Evolutionary conservation across 2,888 invertebrate species (phyloP).

Genomic region (Coleophora deauratella): DNA sequence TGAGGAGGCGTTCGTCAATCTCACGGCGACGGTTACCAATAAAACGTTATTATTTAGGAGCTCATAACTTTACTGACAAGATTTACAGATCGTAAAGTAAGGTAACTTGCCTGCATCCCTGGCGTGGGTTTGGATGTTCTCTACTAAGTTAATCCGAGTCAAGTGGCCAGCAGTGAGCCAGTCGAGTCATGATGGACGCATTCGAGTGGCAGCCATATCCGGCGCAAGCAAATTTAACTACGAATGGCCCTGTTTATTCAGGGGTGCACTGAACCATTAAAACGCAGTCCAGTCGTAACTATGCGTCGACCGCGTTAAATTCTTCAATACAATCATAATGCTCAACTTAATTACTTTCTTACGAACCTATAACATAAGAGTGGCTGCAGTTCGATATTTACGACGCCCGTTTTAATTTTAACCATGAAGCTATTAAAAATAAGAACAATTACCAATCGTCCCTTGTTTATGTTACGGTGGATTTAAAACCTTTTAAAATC

Average conservation of each 20-base stretch:
- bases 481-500: slow-evolving; percentile 20
- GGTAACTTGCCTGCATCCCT: slow-evolving; percentile 45
- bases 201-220: slow-evolving; percentile 68
- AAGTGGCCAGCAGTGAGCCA: slow-evolving; percentile 37
- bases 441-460: slow-evolving; percentile 37
- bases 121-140: slow-evolving; percentile 34
- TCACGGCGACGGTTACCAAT: slow-evolving; percentile 50
- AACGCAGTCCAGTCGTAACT: slow-evolving; percentile 55
- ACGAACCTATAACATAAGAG: slow-evolving; percentile 62
- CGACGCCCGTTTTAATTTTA: slow-evolving; percentile 42
- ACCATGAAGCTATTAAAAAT: slow-evolving; percentile 49
- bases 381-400: slow-evolving; percentile 56
- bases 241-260: slow-evolving; percentile 67
- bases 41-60: slow-evolving; percentile 68
- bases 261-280: slow-evolving; percentile 72
- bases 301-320: slow-evolving; percentile 61
- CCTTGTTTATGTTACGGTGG: slow-evolving; percentile 22
- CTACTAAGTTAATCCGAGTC: slow-evolving; percentile 35
- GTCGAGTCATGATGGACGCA: slow-evolving; percentile 50
- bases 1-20: slow-evolving; percentile 57
- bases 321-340: slow-evolving; percentile 69
- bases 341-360: slow-evolving; percentile 66
- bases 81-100: slow-evolving; percentile 64
- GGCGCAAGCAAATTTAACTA: slow-evolving; percentile 69
- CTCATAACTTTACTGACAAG: slow-evolving; percentile 56